Evolutionary conservation across 2,797 vertebrate species (phyloP), one percentile per base, ranked within the genome.

Genomic region (Cossypha heuglini): DNA sequence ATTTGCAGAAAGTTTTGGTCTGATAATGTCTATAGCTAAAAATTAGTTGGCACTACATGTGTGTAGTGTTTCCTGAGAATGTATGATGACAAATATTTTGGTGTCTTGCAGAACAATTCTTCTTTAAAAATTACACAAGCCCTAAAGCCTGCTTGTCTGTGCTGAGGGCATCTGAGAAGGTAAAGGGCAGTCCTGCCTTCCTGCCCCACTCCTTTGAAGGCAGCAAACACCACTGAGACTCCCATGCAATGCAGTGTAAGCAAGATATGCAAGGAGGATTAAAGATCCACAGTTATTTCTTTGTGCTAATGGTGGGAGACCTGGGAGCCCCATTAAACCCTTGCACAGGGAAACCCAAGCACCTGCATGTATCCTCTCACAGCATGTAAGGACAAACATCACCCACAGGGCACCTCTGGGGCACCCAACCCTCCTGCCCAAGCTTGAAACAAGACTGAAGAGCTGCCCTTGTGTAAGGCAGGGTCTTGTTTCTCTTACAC

Each of bases 281-380:
- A 74, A 77, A 58, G 11, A 26, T 28, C 24, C 16, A 24, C 72
- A 48, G 22, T 18, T 37, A 46, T 42, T 52, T 67, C 17, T 19
- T 71, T 35, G 21, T 64, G 21, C 61, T 22, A 5, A 6, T 2
- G 1, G 3, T 28, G 18, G 10, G n/a, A 55, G 2, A 48, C 3
- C 5, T 37, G 11, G 17, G 12, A 73, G 1, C 38, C 15, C 24
- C 52, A 31, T 0, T 48, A 37, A 73, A 45, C 10, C 19, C 6
- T 26, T 67, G 7, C 49, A 18, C 16, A 45, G 16, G 11, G 37
- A 63, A 45, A 15, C 15, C n/a, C 29, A 38, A 74, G 37, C 18
- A 45, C 11, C 21, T 73, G 16, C 1, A 1, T 16, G 0, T 14
- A 21, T 55, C 37, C 6, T 69, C 24, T 42, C 3, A 2, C 51